Conservation (phyloP, 2,113 vertebrate genomes). For the Euleptes europaea region DNA sequence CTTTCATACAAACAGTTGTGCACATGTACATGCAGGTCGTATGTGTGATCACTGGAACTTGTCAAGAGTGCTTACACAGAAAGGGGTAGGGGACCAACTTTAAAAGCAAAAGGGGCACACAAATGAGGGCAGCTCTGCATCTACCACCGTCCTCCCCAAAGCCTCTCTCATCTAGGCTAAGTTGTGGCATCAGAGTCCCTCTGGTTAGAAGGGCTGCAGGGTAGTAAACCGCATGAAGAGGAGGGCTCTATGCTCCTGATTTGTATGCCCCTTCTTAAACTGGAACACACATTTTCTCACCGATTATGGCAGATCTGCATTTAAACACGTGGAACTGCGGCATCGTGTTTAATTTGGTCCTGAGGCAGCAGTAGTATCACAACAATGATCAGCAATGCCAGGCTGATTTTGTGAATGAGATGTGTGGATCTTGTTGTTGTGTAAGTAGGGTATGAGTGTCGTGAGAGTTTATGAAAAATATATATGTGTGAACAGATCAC, state of each 20-base stretch:
- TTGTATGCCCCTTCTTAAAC: neutral
- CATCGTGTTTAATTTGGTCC: neutral
- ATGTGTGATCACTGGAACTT: too few species aligned
- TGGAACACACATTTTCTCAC: neutral
- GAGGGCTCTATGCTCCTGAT: neutral
- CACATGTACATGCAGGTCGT: too few species aligned
- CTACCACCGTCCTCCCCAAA: too few species aligned
- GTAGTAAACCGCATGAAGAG: neutral
- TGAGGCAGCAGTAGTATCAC: neutral
- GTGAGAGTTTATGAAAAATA: neutral
- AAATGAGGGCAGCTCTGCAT: too few species aligned
- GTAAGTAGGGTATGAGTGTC: neutral
- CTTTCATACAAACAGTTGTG: too few species aligned
- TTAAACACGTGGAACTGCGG: neutral
- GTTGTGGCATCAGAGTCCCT: neutral
- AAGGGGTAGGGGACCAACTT: too few species aligned
- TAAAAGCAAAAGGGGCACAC: too few species aligned
- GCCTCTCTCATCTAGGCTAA: too few species aligned
- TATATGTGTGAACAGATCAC: neutral
- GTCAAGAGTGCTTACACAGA: too few species aligned
- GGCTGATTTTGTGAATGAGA: neutral
- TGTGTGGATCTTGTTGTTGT: neutral
- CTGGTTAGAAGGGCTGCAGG: neutral
- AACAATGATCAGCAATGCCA: neutral
- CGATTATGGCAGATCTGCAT: neutral